phyloP scores from a whole-genome alignment of 2,797 vertebrate genomes.

The Austrolebias charrua region DNA sequence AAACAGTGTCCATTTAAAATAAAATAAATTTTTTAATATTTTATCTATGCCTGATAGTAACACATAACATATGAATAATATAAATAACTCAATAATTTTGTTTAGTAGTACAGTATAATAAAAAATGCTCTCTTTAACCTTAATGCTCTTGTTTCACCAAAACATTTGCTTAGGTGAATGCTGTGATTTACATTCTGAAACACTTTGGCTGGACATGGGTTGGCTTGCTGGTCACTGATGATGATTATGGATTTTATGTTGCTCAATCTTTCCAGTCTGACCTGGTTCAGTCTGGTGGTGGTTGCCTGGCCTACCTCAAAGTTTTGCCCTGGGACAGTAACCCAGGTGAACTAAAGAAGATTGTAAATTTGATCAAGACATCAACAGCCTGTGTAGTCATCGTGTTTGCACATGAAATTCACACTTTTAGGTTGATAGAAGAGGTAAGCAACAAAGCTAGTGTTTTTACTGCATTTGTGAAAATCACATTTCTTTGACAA shows the following conservation, averaged over 20 bases:
- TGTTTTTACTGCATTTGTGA: not conserved
- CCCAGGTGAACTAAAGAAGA: slow-evolving; percentile 33
- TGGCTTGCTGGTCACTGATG: slow-evolving; percentile 69
- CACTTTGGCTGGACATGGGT: slow-evolving; percentile 74
- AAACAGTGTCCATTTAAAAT: too few relatives aligned
- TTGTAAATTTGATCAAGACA: slow-evolving; percentile 48
- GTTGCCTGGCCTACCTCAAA: slow-evolving; percentile 69
- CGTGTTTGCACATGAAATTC: slow-evolving; percentile 47
- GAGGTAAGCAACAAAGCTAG: slow-evolving; percentile 28
- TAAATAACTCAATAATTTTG: too few relatives aligned
- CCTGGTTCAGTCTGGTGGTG: slow-evolving; percentile 30
- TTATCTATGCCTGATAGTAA: too few relatives aligned
- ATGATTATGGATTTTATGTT: slow-evolving; percentile 72
- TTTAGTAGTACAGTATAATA: not conserved
- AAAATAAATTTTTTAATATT: too few relatives aligned
- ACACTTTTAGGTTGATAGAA: slow-evolving; percentile 49
- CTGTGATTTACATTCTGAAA: slow-evolving; percentile 71
- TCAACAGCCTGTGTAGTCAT: slow-evolving; percentile 60
- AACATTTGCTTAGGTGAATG: slow-evolving; percentile 33
- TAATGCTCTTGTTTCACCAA: not conserved
- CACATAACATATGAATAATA: too few relatives aligned
- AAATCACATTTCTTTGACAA: too few relatives aligned
- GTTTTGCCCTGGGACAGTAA: slow-evolving; percentile 62
- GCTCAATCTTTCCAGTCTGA: slow-evolving; percentile 58
- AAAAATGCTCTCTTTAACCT: too few relatives aligned